A percentile compares a stretch with the other conserved stretches of the same genome.
Evolutionary conservation across 2,888 invertebrate genomes (phyloP).

Genomic region (Epiblema foenella): DNA sequence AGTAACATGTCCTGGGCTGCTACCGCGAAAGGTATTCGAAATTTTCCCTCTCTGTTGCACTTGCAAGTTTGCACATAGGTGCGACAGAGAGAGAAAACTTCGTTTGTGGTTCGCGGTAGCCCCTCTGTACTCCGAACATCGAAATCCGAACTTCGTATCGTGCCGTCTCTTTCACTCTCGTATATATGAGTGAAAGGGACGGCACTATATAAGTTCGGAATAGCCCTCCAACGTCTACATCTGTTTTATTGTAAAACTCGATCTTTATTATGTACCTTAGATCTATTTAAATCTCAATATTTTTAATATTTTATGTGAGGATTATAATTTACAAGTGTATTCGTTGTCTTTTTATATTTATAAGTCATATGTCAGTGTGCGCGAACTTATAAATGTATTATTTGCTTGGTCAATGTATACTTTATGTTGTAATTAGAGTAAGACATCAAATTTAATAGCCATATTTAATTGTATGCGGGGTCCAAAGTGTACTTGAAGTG

Average conservation of each 20-base stretch:
- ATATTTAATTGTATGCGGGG: constrained; percentile 38
- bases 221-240: not conserved
- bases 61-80: too few species aligned
- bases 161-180: too few species aligned
- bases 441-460: constrained; percentile 25
- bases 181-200: too few species aligned
- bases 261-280: not conserved
- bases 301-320: not conserved
- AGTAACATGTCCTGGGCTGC: too few species aligned
- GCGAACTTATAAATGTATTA: not conserved
- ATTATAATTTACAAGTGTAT: not conserved
- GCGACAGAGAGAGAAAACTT: too few species aligned
- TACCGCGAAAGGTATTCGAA: too few species aligned
- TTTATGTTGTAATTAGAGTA: constrained; percentile 24
- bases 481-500: constrained; percentile 36
- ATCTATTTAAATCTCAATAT: not conserved
- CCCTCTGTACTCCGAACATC: too few species aligned
- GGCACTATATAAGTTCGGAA: too few species aligned
- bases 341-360: not conserved
- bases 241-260: not conserved
- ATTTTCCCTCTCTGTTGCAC: too few species aligned
- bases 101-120: too few species aligned
- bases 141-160: too few species aligned
- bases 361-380: not conserved
- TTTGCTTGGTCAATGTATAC: not conserved